Conservation (phyloP, 2,113 vertebrate genomes). For the Petromus typicus region DNA sequence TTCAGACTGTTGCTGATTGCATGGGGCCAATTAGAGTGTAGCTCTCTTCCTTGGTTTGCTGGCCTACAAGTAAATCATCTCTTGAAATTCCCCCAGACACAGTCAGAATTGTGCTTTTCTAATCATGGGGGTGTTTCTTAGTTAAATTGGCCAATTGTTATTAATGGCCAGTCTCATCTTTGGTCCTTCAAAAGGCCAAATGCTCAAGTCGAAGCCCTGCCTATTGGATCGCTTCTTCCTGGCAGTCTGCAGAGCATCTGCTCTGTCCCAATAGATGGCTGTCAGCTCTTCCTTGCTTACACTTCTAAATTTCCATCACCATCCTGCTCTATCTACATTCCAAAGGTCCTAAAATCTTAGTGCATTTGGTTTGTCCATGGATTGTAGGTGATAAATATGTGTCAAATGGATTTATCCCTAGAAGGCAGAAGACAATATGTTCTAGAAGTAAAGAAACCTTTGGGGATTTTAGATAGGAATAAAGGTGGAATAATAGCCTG, state of each 20-base stretch:
- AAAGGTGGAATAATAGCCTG: neutral
- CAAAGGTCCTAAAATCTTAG: neutral
- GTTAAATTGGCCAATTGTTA: neutral
- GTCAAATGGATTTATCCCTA: slow-evolving; percentile 40
- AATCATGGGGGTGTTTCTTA: neutral
- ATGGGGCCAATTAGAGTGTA: neutral
- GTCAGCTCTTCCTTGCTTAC: neutral
- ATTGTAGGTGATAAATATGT: slow-evolving; percentile 49
- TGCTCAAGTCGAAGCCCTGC: neutral
- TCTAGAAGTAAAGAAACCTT: slow-evolving; percentile 43
- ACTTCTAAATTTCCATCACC: neutral
- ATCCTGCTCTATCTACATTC: slow-evolving; percentile 1
- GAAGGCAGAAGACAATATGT: slow-evolving; percentile 49
- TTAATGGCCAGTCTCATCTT: neutral
- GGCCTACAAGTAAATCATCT: neutral
- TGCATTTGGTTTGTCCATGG: slow-evolving; percentile 31
- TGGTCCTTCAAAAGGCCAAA: neutral
- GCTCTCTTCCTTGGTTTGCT: neutral
- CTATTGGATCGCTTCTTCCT: neutral
- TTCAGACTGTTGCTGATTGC: neutral
- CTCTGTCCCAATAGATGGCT: neutral
- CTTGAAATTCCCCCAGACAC: neutral
- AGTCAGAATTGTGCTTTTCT: neutral
- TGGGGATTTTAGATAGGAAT: neutral
- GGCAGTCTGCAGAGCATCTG: neutral